Evolutionary conservation across 2,797 vertebrate genomes (phyloP).

Genomic region (Crocidura indochinensis): DNA sequence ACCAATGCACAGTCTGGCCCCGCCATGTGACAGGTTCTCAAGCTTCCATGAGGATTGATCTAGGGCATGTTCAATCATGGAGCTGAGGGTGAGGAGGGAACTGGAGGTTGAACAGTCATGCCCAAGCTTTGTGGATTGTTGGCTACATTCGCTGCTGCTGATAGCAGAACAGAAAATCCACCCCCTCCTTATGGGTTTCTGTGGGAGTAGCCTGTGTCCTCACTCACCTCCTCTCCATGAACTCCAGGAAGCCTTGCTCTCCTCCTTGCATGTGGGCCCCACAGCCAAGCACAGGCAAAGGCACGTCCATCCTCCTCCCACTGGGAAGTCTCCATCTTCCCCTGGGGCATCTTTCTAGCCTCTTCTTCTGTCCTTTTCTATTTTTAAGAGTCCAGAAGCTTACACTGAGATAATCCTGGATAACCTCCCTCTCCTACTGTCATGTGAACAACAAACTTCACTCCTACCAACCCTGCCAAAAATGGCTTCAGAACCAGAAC

Average conservation of each 20-base stretch:
- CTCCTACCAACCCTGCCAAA: neutral
- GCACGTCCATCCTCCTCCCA: fast-evolving
- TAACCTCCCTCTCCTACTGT: neutral
- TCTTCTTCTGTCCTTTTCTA: neutral
- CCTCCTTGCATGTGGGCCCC: neutral
- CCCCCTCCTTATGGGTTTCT: neutral
- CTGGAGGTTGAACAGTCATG: too few relatives aligned
- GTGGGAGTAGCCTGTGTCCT: fast-evolving
- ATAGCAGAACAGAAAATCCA: neutral
- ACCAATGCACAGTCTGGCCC: neutral
- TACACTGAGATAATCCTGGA: neutral
- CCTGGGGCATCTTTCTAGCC: too few relatives aligned
- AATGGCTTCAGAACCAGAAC: neutral
- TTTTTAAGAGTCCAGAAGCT: neutral
- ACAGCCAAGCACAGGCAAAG: neutral
- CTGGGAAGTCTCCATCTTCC: neutral
- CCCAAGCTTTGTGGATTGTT: neutral
- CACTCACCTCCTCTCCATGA: neutral
- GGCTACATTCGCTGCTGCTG: neutral
- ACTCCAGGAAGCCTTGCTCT: neutral
- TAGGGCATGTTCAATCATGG: too few relatives aligned
- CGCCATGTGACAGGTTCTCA: neutral
- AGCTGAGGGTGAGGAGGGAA: too few relatives aligned
- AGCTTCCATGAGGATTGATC: neutral
- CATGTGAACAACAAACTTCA: neutral